Evolutionary conservation across 2,797 vertebrate genomes (phyloP).

Genomic region (Trachops cirrhosus): DNA sequence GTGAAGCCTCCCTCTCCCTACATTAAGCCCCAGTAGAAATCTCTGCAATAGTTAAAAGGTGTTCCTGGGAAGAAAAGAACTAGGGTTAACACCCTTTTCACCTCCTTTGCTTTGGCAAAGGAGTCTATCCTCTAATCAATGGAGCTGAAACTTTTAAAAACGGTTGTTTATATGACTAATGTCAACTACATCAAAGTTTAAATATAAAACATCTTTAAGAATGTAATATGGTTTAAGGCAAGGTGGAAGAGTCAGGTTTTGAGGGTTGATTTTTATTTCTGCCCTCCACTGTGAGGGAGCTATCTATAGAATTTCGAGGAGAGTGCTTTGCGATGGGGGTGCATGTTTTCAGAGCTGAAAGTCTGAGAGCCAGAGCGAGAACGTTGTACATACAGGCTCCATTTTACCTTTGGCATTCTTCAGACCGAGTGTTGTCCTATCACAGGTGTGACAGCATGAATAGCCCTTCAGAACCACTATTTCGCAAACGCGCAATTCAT

Average conservation of each 20-base stretch:
- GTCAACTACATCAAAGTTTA: neutral
- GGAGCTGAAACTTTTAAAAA: conserved; percentile 29
- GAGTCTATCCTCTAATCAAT: neutral
- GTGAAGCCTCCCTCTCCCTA: neutral
- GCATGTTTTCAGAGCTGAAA: conserved; percentile 40
- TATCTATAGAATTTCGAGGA: conserved; percentile 28
- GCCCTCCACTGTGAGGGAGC: neutral
- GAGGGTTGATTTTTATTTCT: conserved; percentile 37
- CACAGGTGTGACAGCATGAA: conserved; percentile 40
- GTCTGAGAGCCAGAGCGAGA: conserved; percentile 32
- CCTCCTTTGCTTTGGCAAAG: neutral
- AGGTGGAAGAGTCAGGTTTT: conserved; percentile 11
- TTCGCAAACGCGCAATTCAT: neutral
- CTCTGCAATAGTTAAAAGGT: neutral
- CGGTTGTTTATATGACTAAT: neutral
- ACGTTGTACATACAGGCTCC: neutral
- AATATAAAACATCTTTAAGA: neutral
- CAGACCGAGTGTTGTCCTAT: conserved; percentile 34
- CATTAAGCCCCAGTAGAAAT: neutral
- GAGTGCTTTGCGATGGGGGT: conserved; percentile 20
- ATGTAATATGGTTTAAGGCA: neutral
- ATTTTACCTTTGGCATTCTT: conserved; percentile 41
- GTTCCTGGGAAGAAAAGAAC: conserved; percentile 16
- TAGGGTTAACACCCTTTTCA: neutral
- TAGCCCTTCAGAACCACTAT: neutral